These are phyloP conservation scores for Drosophila planitibia DNA, from an alignment of 2,888 invertebrate species.

Conservation along the genomic window DNA sequence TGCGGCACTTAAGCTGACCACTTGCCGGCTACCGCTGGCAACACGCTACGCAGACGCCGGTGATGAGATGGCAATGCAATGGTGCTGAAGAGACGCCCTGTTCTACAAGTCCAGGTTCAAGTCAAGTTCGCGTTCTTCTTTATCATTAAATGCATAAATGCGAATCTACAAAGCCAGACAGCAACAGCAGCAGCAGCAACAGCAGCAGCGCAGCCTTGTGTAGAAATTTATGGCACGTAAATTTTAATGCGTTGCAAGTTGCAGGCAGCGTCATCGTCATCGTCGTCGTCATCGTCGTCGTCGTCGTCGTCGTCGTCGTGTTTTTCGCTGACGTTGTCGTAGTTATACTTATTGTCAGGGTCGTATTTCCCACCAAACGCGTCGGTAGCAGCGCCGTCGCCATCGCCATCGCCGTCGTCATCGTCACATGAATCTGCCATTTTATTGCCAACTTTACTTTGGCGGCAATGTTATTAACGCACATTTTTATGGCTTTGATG, in stretches of 20 bases:
- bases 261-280: conserved; percentile 38
- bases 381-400: conserved; percentile 61
- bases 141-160: conserved; percentile 81
- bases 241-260: conserved; percentile 75
- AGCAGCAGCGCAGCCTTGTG: conserved; percentile 67
- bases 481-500: conserved; percentile 76
- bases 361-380: conserved; percentile 70
- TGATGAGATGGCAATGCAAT: background rate
- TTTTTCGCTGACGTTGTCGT: conserved; percentile 17
- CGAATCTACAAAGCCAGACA: conserved; percentile 69
- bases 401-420: conserved; percentile 45
- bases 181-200: conserved; percentile 35
- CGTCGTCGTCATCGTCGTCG: conserved; percentile 10
- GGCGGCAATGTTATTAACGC: conserved; percentile 82
- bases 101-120: conserved; percentile 10
- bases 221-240: conserved; percentile 80
- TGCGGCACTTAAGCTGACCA: conserved; percentile 71
- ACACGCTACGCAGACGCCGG: conserved; percentile 64
- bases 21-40: conserved; percentile 69
- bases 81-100: conserved; percentile 2
- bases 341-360: conserved; percentile 44
- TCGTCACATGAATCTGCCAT: conserved; percentile 81
- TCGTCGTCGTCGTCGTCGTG: conserved; percentile 21
- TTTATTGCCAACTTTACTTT: conserved; percentile 80
- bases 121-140: conserved; percentile 64